Percentiles rank a stretch among this genome's conserved stretches.
Evolutionary conservation across 2,113 vertebrate genomes (phyloP).

Genomic region (Melierax canorus): DNA sequence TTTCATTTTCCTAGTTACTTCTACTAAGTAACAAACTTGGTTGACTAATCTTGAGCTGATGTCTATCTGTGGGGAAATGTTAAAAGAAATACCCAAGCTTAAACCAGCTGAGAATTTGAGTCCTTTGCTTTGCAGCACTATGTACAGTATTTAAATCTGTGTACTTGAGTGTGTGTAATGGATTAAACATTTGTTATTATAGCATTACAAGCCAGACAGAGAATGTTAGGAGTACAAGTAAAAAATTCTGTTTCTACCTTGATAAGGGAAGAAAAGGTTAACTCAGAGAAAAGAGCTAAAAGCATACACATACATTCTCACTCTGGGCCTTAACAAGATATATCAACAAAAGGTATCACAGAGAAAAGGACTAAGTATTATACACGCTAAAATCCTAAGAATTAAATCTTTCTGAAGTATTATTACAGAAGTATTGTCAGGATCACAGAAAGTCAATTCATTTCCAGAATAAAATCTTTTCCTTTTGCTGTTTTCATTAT

Average conservation of each 20-base stretch:
- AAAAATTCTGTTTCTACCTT: not conserved
- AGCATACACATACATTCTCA: not conserved
- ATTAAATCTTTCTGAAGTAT: not conserved
- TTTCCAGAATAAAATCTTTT: not conserved
- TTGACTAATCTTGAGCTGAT: not conserved
- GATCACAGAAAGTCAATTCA: not conserved
- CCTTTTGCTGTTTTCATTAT: not conserved
- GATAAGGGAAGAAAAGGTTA: not conserved
- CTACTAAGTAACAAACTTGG: slow-evolving; percentile 6
- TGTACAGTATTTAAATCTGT: not conserved
- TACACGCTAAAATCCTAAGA: not conserved
- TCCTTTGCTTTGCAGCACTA: not conserved
- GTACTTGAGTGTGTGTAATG: not conserved
- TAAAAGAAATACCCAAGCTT: not conserved
- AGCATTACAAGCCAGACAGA: not conserved
- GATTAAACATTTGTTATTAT: not conserved
- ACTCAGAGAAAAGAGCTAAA: not conserved
- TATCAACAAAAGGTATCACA: not conserved
- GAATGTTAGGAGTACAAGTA: not conserved
- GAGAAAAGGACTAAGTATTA: not conserved
- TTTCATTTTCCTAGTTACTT: slow-evolving; percentile 11
- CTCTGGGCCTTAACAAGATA: not conserved
- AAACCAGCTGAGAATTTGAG: not conserved
- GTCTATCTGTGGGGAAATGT: not conserved
- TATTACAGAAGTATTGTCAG: not conserved